Evolutionary conservation across 2,113 vertebrate genomes (phyloP).

Genomic region (Eleginops maclovinus): DNA sequence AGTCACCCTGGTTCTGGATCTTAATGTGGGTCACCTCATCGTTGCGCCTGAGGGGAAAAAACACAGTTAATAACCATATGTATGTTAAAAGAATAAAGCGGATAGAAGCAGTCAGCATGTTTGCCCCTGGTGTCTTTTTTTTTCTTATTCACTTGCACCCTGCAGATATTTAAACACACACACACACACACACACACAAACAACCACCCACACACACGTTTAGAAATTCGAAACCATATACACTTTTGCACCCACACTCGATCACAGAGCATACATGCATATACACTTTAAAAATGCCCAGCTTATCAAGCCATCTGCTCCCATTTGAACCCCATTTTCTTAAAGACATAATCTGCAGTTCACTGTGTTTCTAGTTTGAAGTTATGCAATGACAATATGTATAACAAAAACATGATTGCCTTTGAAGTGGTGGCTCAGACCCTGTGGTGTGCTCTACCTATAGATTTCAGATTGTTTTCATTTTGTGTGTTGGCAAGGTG

Average conservation of each 20-base stretch:
- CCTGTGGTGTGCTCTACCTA: too few species aligned
- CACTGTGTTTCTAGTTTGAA: slow-evolving; percentile 1
- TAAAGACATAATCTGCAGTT: background rate
- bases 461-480: too few species aligned
- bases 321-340: background rate
- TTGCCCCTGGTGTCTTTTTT: background rate
- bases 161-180: slow-evolving; percentile 29
- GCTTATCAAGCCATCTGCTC: slow-evolving; percentile 44
- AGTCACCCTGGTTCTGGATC: slow-evolving; percentile 91
- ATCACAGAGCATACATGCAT: slow-evolving; percentile 13
- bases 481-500: too few species aligned
- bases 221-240: slow-evolving; percentile 8
- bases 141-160: slow-evolving; percentile 9
- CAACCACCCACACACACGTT: slow-evolving; percentile 54
- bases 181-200: slow-evolving; percentile 18
- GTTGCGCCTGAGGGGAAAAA: slow-evolving; percentile 77
- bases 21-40: slow-evolving; percentile 94
- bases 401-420: too few species aligned
- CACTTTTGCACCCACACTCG: slow-evolving; percentile 29
- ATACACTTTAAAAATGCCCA: slow-evolving; percentile 14
- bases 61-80: slow-evolving; percentile 1
- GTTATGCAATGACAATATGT: background rate
- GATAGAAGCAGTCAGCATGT: background rate
- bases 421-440: too few species aligned
- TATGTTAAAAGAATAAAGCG: slow-evolving; percentile 10